Evolutionary conservation across 2,888 invertebrate genomes (phyloP).

Genomic region (Andrena fulva): DNA sequence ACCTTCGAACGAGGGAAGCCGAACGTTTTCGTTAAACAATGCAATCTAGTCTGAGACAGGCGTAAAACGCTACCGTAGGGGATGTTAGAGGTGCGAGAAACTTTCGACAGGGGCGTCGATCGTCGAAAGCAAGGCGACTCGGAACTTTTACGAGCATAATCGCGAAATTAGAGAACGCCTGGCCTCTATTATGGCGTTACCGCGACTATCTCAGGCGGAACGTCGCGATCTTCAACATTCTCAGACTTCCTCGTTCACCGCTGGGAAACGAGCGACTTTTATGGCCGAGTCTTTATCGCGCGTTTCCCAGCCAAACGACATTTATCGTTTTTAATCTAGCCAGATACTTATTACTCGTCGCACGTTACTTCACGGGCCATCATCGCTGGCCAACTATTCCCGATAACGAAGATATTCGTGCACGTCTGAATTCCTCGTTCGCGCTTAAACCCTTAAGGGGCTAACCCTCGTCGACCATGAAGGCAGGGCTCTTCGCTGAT

Average conservation of each 20-base stretch:
- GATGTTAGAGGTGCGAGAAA: not conserved
- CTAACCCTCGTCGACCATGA: not conserved
- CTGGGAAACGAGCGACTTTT: slow-evolving; percentile 46
- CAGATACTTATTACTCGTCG: slow-evolving; percentile 51
- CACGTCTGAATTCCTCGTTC: not conserved
- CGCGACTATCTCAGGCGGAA: slow-evolving; percentile 15
- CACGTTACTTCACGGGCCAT: slow-evolving; percentile 41
- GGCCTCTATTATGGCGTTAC: slow-evolving; percentile 36
- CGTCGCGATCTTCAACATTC: slow-evolving; percentile 19
- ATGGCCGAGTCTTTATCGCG: slow-evolving; percentile 48
- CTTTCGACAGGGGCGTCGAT: not conserved
- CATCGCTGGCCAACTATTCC: slow-evolving; percentile 19
- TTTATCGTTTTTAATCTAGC: slow-evolving; percentile 57
- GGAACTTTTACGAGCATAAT: slow-evolving; percentile 34
- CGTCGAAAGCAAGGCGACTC: not conserved
- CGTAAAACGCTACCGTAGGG: not conserved
- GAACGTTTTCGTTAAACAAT: not conserved
- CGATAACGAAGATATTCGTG: slow-evolving; percentile 45
- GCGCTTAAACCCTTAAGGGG: slow-evolving; percentile 3
- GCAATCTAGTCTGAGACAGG: not conserved
- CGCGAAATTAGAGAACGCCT: slow-evolving; percentile 41
- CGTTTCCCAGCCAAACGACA: slow-evolving; percentile 35
- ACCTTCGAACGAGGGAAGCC: not conserved
- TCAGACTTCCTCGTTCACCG: slow-evolving; percentile 1
- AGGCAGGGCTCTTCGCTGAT: no score